A percentile compares a stretch with the other conserved stretches of the same genome.
These are phyloP conservation scores for Hypercompe scribonia DNA, from an alignment of 2,888 invertebrate genomes.

Conservation along the genomic window DNA sequence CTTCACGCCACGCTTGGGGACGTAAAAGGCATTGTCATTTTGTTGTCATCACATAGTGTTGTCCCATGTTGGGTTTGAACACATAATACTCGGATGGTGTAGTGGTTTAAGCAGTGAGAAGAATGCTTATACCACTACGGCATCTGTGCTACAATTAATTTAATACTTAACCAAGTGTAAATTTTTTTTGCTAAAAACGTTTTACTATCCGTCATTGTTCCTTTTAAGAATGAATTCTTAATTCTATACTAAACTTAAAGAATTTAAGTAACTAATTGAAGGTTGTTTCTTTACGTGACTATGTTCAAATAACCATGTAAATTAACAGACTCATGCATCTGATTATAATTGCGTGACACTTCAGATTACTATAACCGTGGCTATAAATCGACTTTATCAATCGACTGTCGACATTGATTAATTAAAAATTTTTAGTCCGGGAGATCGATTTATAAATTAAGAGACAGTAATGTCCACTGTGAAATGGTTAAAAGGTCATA, in stretches of 20 bases:
- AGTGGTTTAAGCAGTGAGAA: neutral
- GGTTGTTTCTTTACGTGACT: neutral
- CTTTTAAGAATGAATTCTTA: neutral
- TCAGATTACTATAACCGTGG: neutral
- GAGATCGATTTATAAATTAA: neutral
- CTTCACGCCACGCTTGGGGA: too few species aligned
- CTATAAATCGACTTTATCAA: neutral
- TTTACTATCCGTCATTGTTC: too few species aligned
- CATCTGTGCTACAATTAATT: neutral
- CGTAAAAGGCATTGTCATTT: too few species aligned
- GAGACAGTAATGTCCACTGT: neutral
- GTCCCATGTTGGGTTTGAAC: too few species aligned
- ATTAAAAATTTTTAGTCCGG: neutral
- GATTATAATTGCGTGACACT: conserved; percentile 1
- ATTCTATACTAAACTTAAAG: neutral
- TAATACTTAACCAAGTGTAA: too few species aligned
- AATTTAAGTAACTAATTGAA: neutral
- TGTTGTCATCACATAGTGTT: too few species aligned
- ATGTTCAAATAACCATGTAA: neutral
- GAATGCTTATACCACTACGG: neutral
- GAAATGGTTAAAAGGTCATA: neutral
- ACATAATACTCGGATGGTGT: too few species aligned
- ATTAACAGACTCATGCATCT: neutral
- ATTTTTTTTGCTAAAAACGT: too few species aligned
- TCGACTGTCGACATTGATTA: neutral